Evolutionary conservation across 2,888 invertebrate genomes (phyloP), one percentile per base, ranked within the genome.

Genomic region (Dryocosmus kuriphilus): DNA sequence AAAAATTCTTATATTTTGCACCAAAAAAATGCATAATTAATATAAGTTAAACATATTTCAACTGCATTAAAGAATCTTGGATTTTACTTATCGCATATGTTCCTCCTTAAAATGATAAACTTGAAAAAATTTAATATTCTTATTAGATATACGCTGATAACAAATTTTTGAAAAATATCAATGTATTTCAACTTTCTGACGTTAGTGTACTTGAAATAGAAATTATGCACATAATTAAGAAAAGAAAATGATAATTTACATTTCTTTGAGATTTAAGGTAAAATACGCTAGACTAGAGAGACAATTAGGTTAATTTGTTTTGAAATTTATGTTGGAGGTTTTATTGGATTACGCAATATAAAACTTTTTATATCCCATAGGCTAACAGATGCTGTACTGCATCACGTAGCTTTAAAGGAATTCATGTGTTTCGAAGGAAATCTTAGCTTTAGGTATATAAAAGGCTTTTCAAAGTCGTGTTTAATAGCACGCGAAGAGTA

Each of bases 381-480:
- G 27, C 27, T 60, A 27, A 6, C 60, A 60, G 27, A 60, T 60
- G 27, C 60, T 60, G 27, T 27, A 60, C 27, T 27, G 24, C 7
- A 60, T 24, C 57, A 57, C 57, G 22, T 57, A 51, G n/a, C 51
- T 41, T 41, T 51, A n/a, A 6, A n/a, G 51, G 3, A 51, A 5
- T 22, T 22, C 22, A 22, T 55, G 55, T 27, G 41, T 16, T 65
- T 41, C 8, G 24, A 65, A 38, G 41, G 16, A 65, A 16, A 14
- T 41, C n/a, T 14, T 41, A 24, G 41, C 22, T 65, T 65, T 41
- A 65, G 65, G 38, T 38, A 24, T 65, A 41, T 65, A 65, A 65
- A 65, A 65, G 65, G 24, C 65, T 65, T 65, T 65, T 65, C 41
- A 35, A 63, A 63, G 63, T 63, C 24, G 16, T 22, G 7, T 8